These are phyloP conservation scores for Origma solitaria DNA, from an alignment of 2,113 vertebrate genomes.

Conservation along the genomic window DNA sequence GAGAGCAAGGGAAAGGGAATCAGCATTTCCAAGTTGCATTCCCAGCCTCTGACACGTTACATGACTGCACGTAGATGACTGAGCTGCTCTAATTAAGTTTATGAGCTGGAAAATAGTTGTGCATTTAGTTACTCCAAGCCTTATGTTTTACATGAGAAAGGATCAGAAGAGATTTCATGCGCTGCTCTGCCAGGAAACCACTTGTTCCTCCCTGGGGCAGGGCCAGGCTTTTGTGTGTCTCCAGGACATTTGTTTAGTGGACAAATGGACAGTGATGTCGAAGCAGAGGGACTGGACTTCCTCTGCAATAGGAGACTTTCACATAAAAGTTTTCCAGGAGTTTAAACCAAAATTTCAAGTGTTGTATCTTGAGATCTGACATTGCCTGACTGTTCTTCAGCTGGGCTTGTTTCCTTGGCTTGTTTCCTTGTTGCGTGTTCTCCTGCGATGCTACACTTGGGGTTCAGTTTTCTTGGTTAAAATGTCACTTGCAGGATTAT, in stretches of 20 bases:
- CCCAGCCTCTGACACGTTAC: neutral
- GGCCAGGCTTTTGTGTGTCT: neutral
- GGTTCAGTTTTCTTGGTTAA: neutral
- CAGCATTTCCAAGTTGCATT: neutral
- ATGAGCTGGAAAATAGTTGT: neutral
- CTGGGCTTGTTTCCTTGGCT: neutral
- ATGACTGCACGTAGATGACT: rapidly evolving
- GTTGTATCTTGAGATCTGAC: neutral
- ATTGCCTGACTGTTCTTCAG: neutral
- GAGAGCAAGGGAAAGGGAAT: neutral
- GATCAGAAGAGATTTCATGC: neutral
- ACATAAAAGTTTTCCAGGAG: neutral
- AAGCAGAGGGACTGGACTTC: neutral
- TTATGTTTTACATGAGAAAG: neutral
- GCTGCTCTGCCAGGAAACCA: neutral
- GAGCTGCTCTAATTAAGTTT: neutral
- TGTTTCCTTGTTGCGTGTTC: neutral
- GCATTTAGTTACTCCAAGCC: neutral
- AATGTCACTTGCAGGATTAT: neutral
- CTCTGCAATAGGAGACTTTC: neutral
- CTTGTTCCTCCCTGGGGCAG: neutral
- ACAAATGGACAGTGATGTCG: rapidly evolving
- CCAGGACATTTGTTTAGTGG: neutral
- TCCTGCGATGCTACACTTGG: neutral
- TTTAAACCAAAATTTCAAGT: neutral